phyloP scores from a whole-genome alignment of 2,888 invertebrate species.

The Oeneis ivallda region DNA sequence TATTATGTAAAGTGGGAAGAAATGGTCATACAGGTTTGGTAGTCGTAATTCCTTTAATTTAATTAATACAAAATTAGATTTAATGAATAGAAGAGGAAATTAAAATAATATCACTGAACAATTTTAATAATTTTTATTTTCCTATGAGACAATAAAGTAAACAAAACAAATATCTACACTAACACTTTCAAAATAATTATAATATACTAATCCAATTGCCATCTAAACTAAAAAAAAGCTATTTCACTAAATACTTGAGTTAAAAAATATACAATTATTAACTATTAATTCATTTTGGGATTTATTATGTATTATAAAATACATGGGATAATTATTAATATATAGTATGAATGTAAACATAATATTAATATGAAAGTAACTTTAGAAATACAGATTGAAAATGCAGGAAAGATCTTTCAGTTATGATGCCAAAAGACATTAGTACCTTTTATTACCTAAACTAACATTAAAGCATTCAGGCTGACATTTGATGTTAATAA shows the following conservation, averaged over 20 bases:
- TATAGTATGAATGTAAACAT: background rate
- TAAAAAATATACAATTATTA: background rate
- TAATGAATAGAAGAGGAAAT: background rate
- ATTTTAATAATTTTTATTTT: slow-evolving; percentile 40
- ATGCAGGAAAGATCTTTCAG: slow-evolving; percentile 29
- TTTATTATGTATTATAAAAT: background rate
- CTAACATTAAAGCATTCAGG: slow-evolving; percentile 73
- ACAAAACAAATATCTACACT: slow-evolving; percentile 69
- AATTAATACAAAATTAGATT: too few species aligned
- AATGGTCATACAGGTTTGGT: too few species aligned
- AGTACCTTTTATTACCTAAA: slow-evolving; percentile 53
- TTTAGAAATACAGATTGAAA: slow-evolving; percentile 24
- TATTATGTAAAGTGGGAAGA: too few species aligned
- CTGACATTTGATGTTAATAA: slow-evolving; percentile 52
- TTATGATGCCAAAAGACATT: slow-evolving; percentile 32
- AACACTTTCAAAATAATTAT: slow-evolving; percentile 42
- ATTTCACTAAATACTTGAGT: background rate
- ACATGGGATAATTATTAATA: background rate
- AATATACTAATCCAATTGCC: slow-evolving; percentile 40
- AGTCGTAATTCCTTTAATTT: too few species aligned
- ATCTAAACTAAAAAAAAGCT: slow-evolving; percentile 41
- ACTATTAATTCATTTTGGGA: background rate
- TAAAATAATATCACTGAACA: background rate
- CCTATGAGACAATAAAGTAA: slow-evolving; percentile 57
- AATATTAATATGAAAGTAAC: slow-evolving; percentile 3